Evolutionary conservation across 2,113 vertebrate species (phyloP), one percentile per base, ranked within the genome.

Genomic region (Microcebus ravelobensis): DNA sequence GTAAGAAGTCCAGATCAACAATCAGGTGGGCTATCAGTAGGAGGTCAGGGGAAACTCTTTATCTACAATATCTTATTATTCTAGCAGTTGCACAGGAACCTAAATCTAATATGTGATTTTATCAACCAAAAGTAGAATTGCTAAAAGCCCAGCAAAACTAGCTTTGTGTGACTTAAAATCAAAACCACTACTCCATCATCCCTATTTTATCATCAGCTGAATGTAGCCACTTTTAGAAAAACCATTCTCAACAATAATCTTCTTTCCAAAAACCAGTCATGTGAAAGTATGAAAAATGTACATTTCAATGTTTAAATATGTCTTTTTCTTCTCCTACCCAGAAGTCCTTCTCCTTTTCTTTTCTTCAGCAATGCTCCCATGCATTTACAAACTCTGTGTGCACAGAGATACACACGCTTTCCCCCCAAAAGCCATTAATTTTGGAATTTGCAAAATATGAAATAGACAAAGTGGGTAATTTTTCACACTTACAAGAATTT

Each of bases 401-500:
- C 25, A 96, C 36, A 95, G 98, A 98, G 98, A 98, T 97, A 98
- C 96, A 98, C 97, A 96, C 79, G 95, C 36, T 95, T 97, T 97
- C 42, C 20, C 23, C 86, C 73, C 95, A 93, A 95, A 98, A 98
- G 98, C 95, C 98, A 99, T 98, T 98, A 98, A 99, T 98, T 98
- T 97, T 88, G 89, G 96, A 98, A 98, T 98, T 98, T 98, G 94
- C 98, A 94, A 98, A 98, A 98, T 98, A 98, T 98, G 98, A 99
- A 99, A 97, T 98, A 98, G 98, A 99, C 95, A 0, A 98, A 98
- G 98, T 98, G 97, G 98, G 98, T 98, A 98, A 98, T 99, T 99
- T 99, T 99, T 99, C 98, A 99, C 98, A 98, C 98, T 98, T 98
- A 98, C 97, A 98, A 98, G 95, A 98, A 98, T 98, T 98, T 98